These are phyloP conservation scores for Ifrita kowaldi DNA, from an alignment of 2,113 vertebrate genomes.

Conservation along the genomic window DNA sequence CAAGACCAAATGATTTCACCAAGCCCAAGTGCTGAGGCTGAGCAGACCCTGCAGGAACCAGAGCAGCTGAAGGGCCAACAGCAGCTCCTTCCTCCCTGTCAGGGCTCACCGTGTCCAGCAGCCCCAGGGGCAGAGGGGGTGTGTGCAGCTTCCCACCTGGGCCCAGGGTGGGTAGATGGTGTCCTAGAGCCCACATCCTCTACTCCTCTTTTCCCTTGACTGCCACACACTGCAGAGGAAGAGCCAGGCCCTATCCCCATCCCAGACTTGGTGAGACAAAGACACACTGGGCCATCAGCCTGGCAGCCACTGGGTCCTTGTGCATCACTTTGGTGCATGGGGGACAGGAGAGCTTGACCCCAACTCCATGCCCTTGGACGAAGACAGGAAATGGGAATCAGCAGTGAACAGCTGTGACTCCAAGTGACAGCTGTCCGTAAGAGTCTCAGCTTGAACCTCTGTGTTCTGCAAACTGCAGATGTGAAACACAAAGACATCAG, in stretches of 20 bases:
- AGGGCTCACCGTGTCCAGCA: not conserved
- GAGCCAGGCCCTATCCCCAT: not conserved
- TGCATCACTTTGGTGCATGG: accelerated
- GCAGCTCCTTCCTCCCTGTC: not conserved
- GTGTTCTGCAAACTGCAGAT: accelerated
- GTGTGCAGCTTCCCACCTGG: not conserved
- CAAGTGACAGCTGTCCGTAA: not conserved
- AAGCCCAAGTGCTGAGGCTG: not conserved
- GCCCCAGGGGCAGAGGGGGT: accelerated
- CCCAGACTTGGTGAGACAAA: not conserved
- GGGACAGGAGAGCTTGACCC: not conserved
- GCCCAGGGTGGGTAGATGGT: not conserved
- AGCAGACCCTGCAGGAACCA: not conserved
- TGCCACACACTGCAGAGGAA: not conserved
- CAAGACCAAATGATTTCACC: not conserved
- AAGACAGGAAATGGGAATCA: not conserved
- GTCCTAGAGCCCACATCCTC: not conserved
- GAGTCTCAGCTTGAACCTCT: not conserved
- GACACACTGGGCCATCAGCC: not conserved
- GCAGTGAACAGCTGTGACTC: not conserved
- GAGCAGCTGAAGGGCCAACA: not conserved
- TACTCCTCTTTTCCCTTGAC: not conserved
- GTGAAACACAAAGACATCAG: not conserved
- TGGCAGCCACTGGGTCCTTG: not conserved
- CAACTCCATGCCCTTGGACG: accelerated